Percentiles rank a stretch among this genome's conserved stretches.
phyloP scores from a whole-genome alignment of 2,888 invertebrate species.

The Epistrophe eligans region DNA sequence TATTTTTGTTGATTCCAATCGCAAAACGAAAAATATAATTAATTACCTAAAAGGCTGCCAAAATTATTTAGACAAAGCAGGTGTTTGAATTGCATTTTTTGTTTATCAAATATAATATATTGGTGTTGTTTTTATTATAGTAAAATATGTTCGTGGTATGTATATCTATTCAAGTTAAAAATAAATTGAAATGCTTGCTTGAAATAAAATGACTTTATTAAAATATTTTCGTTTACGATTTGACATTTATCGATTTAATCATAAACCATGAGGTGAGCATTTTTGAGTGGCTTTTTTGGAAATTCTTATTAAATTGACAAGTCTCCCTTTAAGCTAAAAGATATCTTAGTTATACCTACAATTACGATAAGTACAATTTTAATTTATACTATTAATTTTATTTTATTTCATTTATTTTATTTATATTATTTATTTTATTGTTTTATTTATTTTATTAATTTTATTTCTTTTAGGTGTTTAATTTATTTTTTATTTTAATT shows the following conservation, averaged over 20 bases:
- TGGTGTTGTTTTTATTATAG: background rate
- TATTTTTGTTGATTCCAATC: background rate
- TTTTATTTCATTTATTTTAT: too few relatives aligned
- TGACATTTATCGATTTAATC: background rate
- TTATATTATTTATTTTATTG: too few relatives aligned
- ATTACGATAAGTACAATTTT: background rate
- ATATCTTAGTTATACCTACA: background rate
- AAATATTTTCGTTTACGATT: background rate
- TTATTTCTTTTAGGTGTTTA: too few relatives aligned
- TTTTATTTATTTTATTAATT: too few relatives aligned
- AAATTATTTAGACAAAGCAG: slow-evolving; percentile 3
- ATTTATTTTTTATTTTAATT: too few relatives aligned
- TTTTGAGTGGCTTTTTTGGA: background rate
- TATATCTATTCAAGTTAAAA: background rate
- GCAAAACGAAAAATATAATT: background rate
- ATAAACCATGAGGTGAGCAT: background rate
- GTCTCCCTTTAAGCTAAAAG: background rate
- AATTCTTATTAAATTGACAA: too few relatives aligned
- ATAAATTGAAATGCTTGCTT: background rate
- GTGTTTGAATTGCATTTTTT: slow-evolving; percentile 22
- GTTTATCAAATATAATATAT: background rate
- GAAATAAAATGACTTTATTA: background rate
- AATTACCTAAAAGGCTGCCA: background rate
- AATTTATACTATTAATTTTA: too few relatives aligned
- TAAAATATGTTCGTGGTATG: background rate